phyloP scores from a whole-genome alignment of 1,140 invertebrate species.

The Cherax quadricarinatus region DNA sequence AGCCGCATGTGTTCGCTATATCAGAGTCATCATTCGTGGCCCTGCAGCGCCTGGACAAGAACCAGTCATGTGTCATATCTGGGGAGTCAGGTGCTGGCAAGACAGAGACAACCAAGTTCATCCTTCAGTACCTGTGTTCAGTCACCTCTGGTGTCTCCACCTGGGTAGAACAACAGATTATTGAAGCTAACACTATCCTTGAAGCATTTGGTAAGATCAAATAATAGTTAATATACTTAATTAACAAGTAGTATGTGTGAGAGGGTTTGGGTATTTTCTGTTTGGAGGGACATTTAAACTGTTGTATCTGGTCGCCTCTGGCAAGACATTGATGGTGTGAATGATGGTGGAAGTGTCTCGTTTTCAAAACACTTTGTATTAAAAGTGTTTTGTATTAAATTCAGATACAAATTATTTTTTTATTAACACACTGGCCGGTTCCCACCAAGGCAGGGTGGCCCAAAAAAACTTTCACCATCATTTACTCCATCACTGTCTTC shows the following conservation, averaged over 20 bases:
- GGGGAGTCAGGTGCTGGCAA: slow-evolving; percentile 99
- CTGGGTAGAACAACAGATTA: slow-evolving; percentile 95
- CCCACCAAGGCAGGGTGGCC: too few relatives aligned
- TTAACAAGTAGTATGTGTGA: too few relatives aligned
- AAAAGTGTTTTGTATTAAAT: too few relatives aligned
- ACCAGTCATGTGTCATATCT: slow-evolving; percentile 97
- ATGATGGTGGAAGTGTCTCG: too few relatives aligned
- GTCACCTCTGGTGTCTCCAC: slow-evolving; percentile 93
- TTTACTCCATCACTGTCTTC: too few relatives aligned
- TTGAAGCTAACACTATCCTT: slow-evolving; percentile 94
- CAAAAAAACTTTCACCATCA: too few relatives aligned
- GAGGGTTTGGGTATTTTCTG: too few relatives aligned
- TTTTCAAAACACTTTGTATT: not conserved
- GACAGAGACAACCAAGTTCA: slow-evolving; percentile 97
- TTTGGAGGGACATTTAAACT: too few relatives aligned
- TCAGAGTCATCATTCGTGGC: slow-evolving; percentile 92
- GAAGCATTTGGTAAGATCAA: slow-evolving; percentile 89
- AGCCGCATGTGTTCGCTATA: slow-evolving; percentile 93
- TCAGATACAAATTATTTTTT: not conserved
- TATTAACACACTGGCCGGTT: too few relatives aligned
- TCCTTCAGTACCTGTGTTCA: slow-evolving; percentile 95
- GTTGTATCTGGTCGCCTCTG: too few relatives aligned
- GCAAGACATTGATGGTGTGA: too few relatives aligned
- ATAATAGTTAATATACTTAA: not conserved
- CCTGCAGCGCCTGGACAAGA: slow-evolving; percentile 75